Conservation (phyloP, 2,113 vertebrate genomes). For the Epinephelus moara region DNA sequence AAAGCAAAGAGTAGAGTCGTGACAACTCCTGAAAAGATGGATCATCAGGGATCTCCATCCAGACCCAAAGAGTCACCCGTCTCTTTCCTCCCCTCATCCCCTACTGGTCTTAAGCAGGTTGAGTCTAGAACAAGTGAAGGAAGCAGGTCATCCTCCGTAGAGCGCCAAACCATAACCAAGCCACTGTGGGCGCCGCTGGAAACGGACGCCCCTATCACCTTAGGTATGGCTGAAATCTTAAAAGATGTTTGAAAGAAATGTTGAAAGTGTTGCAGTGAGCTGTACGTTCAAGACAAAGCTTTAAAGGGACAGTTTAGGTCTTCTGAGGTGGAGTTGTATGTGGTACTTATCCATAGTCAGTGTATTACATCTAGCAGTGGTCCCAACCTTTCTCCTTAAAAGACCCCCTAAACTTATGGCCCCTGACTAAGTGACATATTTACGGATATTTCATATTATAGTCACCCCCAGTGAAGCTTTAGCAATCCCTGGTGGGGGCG, state of each 20-base stretch:
- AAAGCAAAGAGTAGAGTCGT: slow-evolving; percentile 14
- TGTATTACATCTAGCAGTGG: no score
- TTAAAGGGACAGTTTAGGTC: neutral
- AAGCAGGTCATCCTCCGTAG: slow-evolving; percentile 44
- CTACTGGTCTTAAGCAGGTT: slow-evolving; percentile 22
- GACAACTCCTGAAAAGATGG: slow-evolving; percentile 29
- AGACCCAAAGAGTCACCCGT: slow-evolving; percentile 36
- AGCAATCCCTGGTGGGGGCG: no score
- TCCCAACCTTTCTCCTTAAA: no score
- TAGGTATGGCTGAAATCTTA: slow-evolving; percentile 86
- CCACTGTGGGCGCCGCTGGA: slow-evolving; percentile 87
- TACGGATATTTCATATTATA: no score
- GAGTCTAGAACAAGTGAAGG: slow-evolving; percentile 48
- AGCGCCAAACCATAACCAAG: slow-evolving; percentile 70
- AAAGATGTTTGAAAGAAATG: neutral
- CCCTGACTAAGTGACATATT: no score
- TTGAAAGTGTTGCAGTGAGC: neutral
- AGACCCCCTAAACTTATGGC: no score
- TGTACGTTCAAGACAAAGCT: neutral
- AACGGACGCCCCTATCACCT: slow-evolving; percentile 91
- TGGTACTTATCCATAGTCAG: no score
- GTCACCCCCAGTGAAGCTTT: no score
- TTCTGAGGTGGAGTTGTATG: no score
- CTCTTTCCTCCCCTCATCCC: slow-evolving; percentile 41
- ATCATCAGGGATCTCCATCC: slow-evolving; percentile 51